Evolutionary conservation across 2,888 invertebrate genomes (phyloP).

Genomic region (Chrysolina americana): DNA sequence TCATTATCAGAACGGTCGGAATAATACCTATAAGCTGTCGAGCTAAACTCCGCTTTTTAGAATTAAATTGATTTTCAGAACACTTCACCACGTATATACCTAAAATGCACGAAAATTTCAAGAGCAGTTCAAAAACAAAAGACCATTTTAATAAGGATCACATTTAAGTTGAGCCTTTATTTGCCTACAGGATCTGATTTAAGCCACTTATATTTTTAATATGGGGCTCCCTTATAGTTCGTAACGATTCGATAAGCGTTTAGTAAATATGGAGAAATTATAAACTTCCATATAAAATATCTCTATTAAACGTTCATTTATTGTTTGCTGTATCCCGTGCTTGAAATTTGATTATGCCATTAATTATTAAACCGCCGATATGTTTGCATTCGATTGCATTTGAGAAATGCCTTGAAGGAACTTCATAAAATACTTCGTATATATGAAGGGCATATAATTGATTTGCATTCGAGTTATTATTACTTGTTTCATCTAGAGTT

Average conservation of each 20-base stretch:
- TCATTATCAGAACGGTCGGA: background rate
- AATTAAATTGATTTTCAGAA: constrained; percentile 28
- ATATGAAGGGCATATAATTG: no score
- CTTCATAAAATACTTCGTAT: no score
- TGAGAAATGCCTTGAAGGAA: no score
- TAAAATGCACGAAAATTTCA: constrained; percentile 57
- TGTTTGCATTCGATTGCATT: no score
- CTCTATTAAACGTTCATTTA: constrained; percentile 13
- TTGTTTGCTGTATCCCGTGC: constrained; percentile 19
- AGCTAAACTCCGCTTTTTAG: no score
- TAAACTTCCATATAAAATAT: constrained; percentile 38
- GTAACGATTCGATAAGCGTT: constrained; percentile 55
- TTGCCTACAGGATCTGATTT: constrained; percentile 67
- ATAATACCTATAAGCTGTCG: background rate
- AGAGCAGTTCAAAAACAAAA: constrained; percentile 67
- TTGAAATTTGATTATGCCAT: constrained; percentile 9
- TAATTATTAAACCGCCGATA: background rate
- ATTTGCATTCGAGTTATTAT: no score
- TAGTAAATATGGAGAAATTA: constrained; percentile 54
- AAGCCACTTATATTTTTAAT: constrained; percentile 69
- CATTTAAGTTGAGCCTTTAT: constrained; percentile 68
- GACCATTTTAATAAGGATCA: constrained; percentile 68
- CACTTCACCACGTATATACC: constrained; percentile 33
- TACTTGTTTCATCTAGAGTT: no score
- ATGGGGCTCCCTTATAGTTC: constrained; percentile 60